Percentiles rank a stretch among this genome's conserved stretches.
phyloP scores from a whole-genome alignment of 2,113 vertebrate species.

The Sylvia atricapilla region DNA sequence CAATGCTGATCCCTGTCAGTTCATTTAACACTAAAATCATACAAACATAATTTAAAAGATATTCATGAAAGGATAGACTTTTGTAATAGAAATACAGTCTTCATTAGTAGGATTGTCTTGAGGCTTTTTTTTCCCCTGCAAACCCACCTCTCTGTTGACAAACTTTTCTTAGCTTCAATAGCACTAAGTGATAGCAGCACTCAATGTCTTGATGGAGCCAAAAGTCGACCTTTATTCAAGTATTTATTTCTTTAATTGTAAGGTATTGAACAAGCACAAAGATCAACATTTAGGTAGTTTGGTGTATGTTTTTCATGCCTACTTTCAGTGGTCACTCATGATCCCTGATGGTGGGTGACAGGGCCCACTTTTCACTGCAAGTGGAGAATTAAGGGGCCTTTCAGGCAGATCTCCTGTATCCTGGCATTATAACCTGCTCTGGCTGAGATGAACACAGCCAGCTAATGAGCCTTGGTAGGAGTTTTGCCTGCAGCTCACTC shows the following conservation, averaged over 20 bases:
- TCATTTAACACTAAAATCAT: background rate
- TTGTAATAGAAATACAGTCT: background rate
- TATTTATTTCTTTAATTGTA: background rate
- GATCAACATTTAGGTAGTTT: background rate
- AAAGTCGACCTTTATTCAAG: background rate
- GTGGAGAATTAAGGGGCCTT: background rate
- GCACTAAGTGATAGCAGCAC: background rate
- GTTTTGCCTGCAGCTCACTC: background rate
- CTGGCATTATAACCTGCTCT: background rate
- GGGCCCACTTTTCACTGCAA: background rate
- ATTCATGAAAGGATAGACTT: background rate
- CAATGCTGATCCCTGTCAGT: background rate
- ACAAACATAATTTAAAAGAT: background rate
- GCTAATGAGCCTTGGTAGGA: background rate
- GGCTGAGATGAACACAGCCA: background rate
- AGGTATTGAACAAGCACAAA: background rate
- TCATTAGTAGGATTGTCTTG: background rate
- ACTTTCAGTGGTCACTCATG: background rate
- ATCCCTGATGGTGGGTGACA: background rate
- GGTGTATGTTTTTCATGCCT: background rate
- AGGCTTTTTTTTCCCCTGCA: background rate
- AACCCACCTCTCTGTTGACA: background rate
- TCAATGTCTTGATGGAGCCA: background rate
- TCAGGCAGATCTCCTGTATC: background rate
- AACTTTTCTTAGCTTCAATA: background rate